Base-by-base conservation (phyloP, 2,888 invertebrate genomes). In the Oligia fasciuncula region DNA sequence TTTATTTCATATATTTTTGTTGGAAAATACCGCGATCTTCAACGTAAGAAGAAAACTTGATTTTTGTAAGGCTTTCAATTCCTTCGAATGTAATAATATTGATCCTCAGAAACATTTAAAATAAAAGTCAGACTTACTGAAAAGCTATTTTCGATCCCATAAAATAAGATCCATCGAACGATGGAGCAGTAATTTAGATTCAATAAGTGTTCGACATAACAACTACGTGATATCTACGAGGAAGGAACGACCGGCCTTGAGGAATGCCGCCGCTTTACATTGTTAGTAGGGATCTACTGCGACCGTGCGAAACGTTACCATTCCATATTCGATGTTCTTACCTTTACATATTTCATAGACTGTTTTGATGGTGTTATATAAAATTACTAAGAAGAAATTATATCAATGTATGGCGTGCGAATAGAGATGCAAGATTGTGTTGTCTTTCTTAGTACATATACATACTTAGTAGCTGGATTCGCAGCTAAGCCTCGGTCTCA, bases 161-260 rank as follows among this genome's bases (percentile, higher is more conserved):
- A 80, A 87, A 89, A 87, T 81, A 71, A 77, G 63, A 77, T 76
- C 65, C 69, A 74, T 86, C 81, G 80, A 79, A 72, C 79, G 80
- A 81, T 81, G 68, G 54, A 82, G 73, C 68, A 76, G 66, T 85
- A 83, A 88, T 91, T 91, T 85, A 87, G 71, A 91, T 90, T 92
- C 90, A 90, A 88, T 85, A 88, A 85, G 85, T 90, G 90, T 88
- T 85, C 85, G 83, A 88, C 87, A 82, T 81, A 87, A 85, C 79
- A 80, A 86, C 80, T 85, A 86, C 88, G 86, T 89, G 89, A 84
- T 89, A 87, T 88, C 87, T 84, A 86, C 80, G 85, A 89, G 90
- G 93, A 91, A 93, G 91, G 92, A 94, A 94, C 90, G 95, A 93
- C 93, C 95, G 95, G 92, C 95, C 94, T 95, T 95, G 95, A 95